Evolutionary conservation across 2,797 vertebrate species (phyloP), one percentile per base, ranked within the genome.

Genomic region (Crenuchus spilurus): DNA sequence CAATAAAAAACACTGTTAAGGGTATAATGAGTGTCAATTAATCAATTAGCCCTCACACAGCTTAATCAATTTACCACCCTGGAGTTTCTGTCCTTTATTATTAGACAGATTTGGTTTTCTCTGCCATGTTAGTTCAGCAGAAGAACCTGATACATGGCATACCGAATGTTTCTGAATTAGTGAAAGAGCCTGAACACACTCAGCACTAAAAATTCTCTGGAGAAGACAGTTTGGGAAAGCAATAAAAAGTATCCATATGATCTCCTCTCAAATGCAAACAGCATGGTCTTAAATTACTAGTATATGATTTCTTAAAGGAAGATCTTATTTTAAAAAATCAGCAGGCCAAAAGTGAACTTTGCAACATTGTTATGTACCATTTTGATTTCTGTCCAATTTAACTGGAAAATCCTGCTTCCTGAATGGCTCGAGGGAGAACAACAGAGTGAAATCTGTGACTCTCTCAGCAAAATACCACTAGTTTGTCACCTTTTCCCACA

Each of bases 11-110:
- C 10, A 54, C 22, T 35, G 60, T 39, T 64, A 66, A 33, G 24
- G 60, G 20, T 39, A 49, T 70, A 68, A 69, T 82, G 58, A 44
- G 46, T 75, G 70, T 75, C 51, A 77, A 61, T 72, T 58, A 81
- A 74, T 55, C 71, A 70, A 58, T 76, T 74, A 70, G 48, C 63
- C 66, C 74, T 67, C 61, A 57, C 16, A 61, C 54, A 31, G 62
- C 70, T 76, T 57, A 76, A 71, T 70, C 61, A 60, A 49, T 72
- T 70, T 39, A 44, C 44, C 68, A 24, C 18, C 28, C 11, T 39
- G 2, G 28, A 44, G 69, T 44, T 37, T 5, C 65, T 30, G 48
- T 39, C 55, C n/a, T 61, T 64, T 63, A 57, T 41, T 64, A 58
- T 28, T 30, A 55, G 33, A 16, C 14, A 61, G 20, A 51, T 8